Conservation (phyloP, 2,888 invertebrate genomes). For the Mythimna impura region DNA sequence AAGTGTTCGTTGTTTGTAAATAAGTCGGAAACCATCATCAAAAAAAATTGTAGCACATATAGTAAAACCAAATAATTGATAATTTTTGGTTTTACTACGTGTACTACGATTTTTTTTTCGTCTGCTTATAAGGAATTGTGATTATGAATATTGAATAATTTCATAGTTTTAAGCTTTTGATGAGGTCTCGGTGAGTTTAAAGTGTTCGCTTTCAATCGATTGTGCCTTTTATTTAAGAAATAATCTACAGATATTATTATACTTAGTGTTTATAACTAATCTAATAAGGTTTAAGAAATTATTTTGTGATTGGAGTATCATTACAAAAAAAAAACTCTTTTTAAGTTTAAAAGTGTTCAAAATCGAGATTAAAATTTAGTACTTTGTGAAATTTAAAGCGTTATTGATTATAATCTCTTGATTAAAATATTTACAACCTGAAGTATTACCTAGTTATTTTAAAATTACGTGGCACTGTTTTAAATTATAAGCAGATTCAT, state of each 20-base stretch:
- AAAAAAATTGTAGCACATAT: neutral
- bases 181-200: conserved; percentile 3
- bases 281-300: conserved; percentile 15
- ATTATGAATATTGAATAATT: neutral
- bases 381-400: conserved; percentile 30
- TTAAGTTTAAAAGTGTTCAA: neutral
- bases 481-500: conserved; percentile 68
- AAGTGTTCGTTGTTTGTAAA: conserved; percentile 6
- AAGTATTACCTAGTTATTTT: conserved; percentile 18
- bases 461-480: conserved; percentile 33
- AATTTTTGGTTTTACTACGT: neutral
- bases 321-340: neutral
- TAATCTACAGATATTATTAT: conserved; percentile 14
- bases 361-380: conserved; percentile 3
- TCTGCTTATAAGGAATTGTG: neutral
- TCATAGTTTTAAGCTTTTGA: neutral
- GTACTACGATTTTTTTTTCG: neutral
- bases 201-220: conserved; percentile 4
- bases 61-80: neutral
- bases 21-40: neutral
- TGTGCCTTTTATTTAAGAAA: conserved; percentile 19
- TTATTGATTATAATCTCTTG: conserved; percentile 8
- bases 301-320: conserved; percentile 21
- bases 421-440: conserved; percentile 38
- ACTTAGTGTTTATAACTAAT: conserved; percentile 14